Percentiles rank a stretch among this genome's conserved stretches.
phyloP scores from a whole-genome alignment of 30 jellyfish, hydroid and myxozoan species.

The Pseudorhiza aurosa region DNA sequence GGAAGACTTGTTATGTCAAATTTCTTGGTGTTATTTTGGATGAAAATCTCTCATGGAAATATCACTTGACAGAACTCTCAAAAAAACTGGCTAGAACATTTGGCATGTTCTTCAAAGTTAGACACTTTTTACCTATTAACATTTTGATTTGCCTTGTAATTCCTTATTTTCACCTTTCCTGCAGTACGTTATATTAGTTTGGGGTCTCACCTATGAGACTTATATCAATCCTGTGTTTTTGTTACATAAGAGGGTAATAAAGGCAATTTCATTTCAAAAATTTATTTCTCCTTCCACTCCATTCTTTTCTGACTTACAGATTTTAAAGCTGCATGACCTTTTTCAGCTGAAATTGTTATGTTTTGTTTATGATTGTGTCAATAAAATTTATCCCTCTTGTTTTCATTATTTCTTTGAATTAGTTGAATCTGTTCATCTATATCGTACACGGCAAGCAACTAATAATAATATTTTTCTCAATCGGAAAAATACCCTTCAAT shows the following conservation, averaged over 20 bases:
- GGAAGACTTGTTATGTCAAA: conserved; percentile 22
- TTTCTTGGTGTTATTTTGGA: conserved; percentile 40
- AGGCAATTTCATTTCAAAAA: conserved; percentile 59
- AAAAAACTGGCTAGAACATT: conserved; percentile 14
- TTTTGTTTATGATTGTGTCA: conserved; percentile 48
- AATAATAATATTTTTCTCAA: conserved; percentile 42
- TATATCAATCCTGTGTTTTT: conserved; percentile 42
- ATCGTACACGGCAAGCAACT: conserved; percentile 56
- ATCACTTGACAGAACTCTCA: conserved; percentile 12
- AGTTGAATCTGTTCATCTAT: conserved; percentile 39
- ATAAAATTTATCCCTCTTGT: conserved; percentile 39
- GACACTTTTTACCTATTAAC: conserved; percentile 40
- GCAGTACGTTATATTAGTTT: conserved; percentile 51
- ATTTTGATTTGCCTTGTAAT: conserved; percentile 54
- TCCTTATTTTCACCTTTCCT: conserved; percentile 64
- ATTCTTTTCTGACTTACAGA: conserved; percentile 45
- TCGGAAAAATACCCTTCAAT: conserved; percentile 40
- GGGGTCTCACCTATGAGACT: conserved; percentile 44
- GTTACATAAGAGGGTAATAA: conserved; percentile 48
- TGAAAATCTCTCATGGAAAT: conserved; percentile 18
- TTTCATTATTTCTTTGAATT: conserved; percentile 30
- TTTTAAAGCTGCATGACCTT: conserved; percentile 60
- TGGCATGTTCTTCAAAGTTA: conserved; percentile 22
- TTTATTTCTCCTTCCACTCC: conserved; percentile 61
- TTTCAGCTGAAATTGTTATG: conserved; percentile 27